Conservation (phyloP, 2,797 vertebrate genomes). For the Acanthurus tractus region DNA sequence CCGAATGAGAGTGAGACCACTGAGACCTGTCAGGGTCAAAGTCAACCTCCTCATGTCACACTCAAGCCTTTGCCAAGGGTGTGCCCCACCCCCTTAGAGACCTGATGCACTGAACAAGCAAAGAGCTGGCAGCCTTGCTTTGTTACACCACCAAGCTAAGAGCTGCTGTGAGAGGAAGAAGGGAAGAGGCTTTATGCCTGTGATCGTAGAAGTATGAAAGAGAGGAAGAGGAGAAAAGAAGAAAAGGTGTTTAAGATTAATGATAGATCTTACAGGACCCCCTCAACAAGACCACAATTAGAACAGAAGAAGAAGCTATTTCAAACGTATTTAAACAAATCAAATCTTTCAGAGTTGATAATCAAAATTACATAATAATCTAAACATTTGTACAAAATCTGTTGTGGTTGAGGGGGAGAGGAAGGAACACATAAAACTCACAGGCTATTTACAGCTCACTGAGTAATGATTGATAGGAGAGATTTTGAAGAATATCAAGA, state of each 20-base stretch:
- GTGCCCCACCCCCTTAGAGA: conserved; percentile 68
- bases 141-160: conserved; percentile 38
- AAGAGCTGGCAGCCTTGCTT: conserved; percentile 53
- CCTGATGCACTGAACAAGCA: conserved; percentile 67
- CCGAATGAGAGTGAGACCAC: conserved; percentile 46
- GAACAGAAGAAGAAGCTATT: conserved; percentile 42
- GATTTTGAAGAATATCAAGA: conserved; percentile 15
- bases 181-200: conserved; percentile 44
- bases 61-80: conserved; percentile 65
- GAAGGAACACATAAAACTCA: conserved; percentile 19
- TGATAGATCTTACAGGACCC: conserved; percentile 23
- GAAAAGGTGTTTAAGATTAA: conserved; percentile 21
- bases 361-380: conserved; percentile 42
- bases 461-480: conserved; percentile 20
- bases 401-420: conserved; percentile 32
- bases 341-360: conserved; percentile 24
- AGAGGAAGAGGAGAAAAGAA: conserved; percentile 25
- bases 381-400: conserved; percentile 50
- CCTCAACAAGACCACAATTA: conserved; percentile 39
- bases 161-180: conserved; percentile 57
- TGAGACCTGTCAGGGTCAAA: conserved; percentile 55
- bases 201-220: conserved; percentile 45
- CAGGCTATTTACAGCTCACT: conserved; percentile 26
- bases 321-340: conserved; percentile 33
- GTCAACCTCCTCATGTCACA: conserved; percentile 54